Percentiles rank a stretch among this genome's conserved stretches.
These are phyloP conservation scores for Sogatella furcifera DNA, from an alignment of 1,140 invertebrate genomes.

Conservation along the genomic window DNA sequence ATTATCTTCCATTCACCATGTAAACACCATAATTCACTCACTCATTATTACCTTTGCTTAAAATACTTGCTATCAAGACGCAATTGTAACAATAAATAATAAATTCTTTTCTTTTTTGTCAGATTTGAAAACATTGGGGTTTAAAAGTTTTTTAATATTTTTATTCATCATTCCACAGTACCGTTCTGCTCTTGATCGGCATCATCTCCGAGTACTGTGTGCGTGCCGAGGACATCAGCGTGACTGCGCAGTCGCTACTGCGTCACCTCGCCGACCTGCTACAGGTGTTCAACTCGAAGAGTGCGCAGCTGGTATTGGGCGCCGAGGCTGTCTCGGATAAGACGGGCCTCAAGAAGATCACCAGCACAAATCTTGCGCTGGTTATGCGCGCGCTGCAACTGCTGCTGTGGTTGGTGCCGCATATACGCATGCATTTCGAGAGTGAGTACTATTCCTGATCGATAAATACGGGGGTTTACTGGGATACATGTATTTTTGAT, in stretches of 20 bases:
- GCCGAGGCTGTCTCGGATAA: constrained; percentile 84
- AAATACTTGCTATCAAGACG: too few relatives aligned
- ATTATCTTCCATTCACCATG: too few relatives aligned
- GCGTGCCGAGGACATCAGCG: constrained; percentile 43
- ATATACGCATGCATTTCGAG: constrained; percentile 55
- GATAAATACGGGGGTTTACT: too few relatives aligned
- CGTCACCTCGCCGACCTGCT: constrained; percentile 78
- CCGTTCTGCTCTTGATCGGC: constrained; percentile 45
- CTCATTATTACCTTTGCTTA: too few relatives aligned
- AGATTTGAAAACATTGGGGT: too few relatives aligned
- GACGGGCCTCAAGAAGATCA: constrained; percentile 93
- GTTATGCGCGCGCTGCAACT: constrained; percentile 78
- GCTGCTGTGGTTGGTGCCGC: constrained; percentile 63
- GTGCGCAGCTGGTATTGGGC: constrained; percentile 88
- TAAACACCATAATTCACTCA: too few relatives aligned
- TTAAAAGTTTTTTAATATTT: too few relatives aligned
- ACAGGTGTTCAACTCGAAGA: constrained; percentile 82
- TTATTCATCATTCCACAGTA: constrained; percentile 30
- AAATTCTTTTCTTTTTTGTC: too few relatives aligned
- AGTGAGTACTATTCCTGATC: constrained; percentile 23
- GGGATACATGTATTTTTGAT: too few relatives aligned
- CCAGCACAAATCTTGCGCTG: constrained; percentile 85
- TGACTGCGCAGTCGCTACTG: constrained; percentile 19
- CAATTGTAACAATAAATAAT: too few relatives aligned
- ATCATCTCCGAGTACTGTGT: constrained; percentile 52